Conservation (phyloP, 2,888 invertebrate species). For the Pachymerium ferrugineum region DNA sequence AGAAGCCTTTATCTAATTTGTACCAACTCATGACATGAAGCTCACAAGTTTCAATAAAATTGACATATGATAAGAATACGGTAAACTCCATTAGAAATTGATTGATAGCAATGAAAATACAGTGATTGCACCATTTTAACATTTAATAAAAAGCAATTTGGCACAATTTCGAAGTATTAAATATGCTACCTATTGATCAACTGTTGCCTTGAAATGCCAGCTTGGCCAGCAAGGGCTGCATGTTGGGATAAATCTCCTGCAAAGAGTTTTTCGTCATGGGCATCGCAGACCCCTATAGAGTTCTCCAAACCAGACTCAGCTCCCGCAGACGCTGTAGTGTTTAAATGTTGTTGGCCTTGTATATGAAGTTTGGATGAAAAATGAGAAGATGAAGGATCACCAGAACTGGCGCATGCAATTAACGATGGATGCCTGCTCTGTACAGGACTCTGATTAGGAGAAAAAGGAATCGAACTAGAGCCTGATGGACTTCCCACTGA, state of each 20-base stretch:
- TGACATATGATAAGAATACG: too few species aligned
- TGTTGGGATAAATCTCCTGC: conserved; percentile 45
- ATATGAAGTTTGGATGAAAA: conserved; percentile 18
- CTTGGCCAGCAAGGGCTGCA: conserved; percentile 57
- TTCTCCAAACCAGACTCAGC: conserved; percentile 2
- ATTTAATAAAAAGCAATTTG: background rate
- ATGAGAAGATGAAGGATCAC: background rate
- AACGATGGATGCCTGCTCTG: conserved; percentile 35
- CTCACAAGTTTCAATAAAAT: too few species aligned
- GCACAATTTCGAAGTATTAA: too few species aligned
- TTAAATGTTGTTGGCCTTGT: background rate
- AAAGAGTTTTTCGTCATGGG: conserved; percentile 38
- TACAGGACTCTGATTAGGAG: conserved; percentile 37
- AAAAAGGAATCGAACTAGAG: conserved; percentile 37
- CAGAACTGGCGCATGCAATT: background rate
- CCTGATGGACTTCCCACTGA: conserved; percentile 37
- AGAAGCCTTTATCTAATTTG: too few species aligned
- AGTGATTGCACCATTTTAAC: too few species aligned
- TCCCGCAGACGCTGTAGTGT: background rate
- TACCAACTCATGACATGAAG: too few species aligned
- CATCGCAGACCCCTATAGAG: conserved; percentile 34
- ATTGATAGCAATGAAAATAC: too few species aligned
- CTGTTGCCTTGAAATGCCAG: conserved; percentile 80
- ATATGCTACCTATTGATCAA: conserved; percentile 66
- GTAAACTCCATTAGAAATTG: too few species aligned